These are phyloP conservation scores for Chondrilla cf. caribensis DNA, from an alignment of 37 sponge, comb jelly and placozoan genomes.

Conservation along the genomic window DNA sequence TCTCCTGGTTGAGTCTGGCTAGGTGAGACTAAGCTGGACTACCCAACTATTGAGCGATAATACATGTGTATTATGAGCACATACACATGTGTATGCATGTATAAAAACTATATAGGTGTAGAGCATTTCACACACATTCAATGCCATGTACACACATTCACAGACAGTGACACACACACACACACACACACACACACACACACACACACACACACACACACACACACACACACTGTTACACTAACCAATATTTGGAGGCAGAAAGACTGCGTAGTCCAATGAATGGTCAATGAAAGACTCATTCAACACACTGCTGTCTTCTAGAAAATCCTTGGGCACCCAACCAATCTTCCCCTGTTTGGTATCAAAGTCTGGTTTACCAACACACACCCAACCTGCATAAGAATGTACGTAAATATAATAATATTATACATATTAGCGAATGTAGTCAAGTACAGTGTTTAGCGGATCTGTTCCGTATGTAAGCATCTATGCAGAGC, in stretches of 20 bases:
- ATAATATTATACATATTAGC: background rate
- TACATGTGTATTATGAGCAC: no score
- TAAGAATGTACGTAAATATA: background rate
- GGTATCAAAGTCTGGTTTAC: background rate
- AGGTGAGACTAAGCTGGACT: no score
- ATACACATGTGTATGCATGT: no score
- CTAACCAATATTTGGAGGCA: background rate
- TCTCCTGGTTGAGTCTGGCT: no score
- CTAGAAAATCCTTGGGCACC: background rate
- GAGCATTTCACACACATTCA: no score
- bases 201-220: background rate
- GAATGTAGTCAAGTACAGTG: no score
- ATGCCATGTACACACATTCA: no score
- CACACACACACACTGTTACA: background rate
- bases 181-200: background rate
- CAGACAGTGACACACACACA: no score
- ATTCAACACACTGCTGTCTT: background rate
- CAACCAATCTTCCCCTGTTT: constrained; percentile 14
- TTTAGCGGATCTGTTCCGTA: no score
- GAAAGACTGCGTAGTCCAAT: background rate
- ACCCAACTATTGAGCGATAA: no score
- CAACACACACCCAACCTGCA: constrained; percentile 1
- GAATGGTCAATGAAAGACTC: constrained; percentile 3
- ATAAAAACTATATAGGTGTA: no score
- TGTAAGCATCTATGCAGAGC: no score